These are phyloP conservation scores for Maccullochella peelii DNA, from an alignment of 2,113 vertebrate species.

Conservation along the genomic window DNA sequence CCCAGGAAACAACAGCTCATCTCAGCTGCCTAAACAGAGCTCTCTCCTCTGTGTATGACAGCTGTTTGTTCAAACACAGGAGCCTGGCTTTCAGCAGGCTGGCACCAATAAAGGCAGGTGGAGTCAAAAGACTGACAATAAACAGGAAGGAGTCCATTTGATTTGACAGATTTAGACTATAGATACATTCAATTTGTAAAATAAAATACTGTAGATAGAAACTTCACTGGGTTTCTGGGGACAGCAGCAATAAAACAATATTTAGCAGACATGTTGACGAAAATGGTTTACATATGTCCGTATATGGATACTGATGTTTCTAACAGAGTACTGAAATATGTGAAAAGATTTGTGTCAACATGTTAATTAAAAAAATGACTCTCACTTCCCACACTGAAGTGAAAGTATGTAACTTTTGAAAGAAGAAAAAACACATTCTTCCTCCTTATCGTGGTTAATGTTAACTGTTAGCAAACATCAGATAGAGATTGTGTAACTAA, in stretches of 20 bases:
- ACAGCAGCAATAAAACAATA: too few species aligned
- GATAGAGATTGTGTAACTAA: not conserved
- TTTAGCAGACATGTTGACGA: too few species aligned
- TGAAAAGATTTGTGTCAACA: not conserved
- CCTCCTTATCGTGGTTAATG: not conserved
- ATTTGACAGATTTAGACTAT: not conserved
- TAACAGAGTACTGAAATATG: not conserved
- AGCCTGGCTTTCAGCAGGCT: not conserved
- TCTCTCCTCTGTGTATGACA: not conserved
- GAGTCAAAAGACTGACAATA: not conserved
- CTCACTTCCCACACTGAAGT: not conserved
- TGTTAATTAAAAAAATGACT: not conserved
- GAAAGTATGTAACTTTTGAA: not conserved
- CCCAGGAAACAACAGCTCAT: not conserved
- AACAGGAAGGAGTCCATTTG: not conserved
- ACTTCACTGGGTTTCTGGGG: not conserved
- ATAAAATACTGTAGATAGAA: not conserved
- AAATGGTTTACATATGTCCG: too few species aligned
- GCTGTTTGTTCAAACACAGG: not conserved
- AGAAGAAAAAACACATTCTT: not conserved
- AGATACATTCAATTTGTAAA: not conserved
- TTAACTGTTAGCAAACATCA: too few species aligned
- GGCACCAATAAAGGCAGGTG: not conserved
- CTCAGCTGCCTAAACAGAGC: not conserved
- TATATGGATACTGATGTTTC: not conserved